These are phyloP conservation scores for Zaprionus camerounensis DNA, from an alignment of 1,140 invertebrate genomes.

Conservation along the genomic window DNA sequence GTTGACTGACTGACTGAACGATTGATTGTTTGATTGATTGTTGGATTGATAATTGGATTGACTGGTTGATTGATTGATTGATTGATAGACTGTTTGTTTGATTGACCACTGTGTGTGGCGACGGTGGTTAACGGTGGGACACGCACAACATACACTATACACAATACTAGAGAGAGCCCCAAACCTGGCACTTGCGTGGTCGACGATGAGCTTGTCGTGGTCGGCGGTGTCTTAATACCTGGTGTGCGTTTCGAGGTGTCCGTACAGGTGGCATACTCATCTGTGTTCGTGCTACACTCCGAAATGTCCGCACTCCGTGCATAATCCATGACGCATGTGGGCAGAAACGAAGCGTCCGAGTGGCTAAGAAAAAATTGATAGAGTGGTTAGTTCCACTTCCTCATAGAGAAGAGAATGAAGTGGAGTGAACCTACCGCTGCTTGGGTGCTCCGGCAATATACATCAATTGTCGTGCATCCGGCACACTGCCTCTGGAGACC, in stretches of 20 bases:
- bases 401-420: too few relatives aligned
- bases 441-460: slow-evolving; percentile 53
- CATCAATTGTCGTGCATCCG: slow-evolving; percentile 64
- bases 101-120: slow-evolving; percentile 18
- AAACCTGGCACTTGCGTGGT: slow-evolving; percentile 84
- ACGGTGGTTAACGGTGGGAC: slow-evolving; percentile 6
- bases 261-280: slow-evolving; percentile 92
- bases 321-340: slow-evolving; percentile 47
- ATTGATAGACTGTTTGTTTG: slow-evolving; percentile 4
- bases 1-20: slow-evolving; percentile 29
- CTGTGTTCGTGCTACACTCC: slow-evolving; percentile 93
- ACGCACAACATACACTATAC: slow-evolving; percentile 43
- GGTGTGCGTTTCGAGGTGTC: slow-evolving; percentile 91
- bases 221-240: slow-evolving; percentile 84
- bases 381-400: neutral
- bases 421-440: slow-evolving; percentile 48
- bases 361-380: slow-evolving; percentile 36
- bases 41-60: neutral
- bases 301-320: slow-evolving; percentile 90
- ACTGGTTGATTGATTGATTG: neutral
- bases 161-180: slow-evolving; percentile 57
- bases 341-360: slow-evolving; percentile 67
- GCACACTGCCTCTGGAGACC: slow-evolving; percentile 59
- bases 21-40: neutral
- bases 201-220: slow-evolving; percentile 83